phyloP scores from a whole-genome alignment of 2,888 invertebrate genomes.

The Archaeoteleia sp. region DNA sequence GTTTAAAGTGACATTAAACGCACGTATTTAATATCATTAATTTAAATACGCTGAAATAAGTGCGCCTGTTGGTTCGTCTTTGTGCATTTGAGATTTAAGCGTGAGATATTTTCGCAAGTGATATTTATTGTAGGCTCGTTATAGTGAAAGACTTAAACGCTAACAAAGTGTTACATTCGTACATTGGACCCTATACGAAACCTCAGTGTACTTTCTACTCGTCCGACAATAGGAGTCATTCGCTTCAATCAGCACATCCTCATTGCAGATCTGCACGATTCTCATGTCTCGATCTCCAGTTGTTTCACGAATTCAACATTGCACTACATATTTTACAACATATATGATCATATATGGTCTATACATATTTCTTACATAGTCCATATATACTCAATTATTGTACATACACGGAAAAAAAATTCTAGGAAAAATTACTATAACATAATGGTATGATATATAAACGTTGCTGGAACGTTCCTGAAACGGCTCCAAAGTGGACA shows the following conservation, averaged over 20 bases:
- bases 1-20: slow-evolving; percentile 10
- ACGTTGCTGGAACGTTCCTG: too few species aligned
- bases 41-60: slow-evolving; percentile 14
- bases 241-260: slow-evolving; percentile 73
- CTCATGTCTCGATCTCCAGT: slow-evolving; percentile 66
- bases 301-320: slow-evolving; percentile 64
- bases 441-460: too few species aligned
- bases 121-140: slow-evolving; percentile 53
- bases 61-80: slow-evolving; percentile 12
- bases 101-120: slow-evolving; percentile 51
- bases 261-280: slow-evolving; percentile 68
- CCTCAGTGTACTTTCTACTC: slow-evolving; percentile 57
- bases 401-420: too few species aligned
- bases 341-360: too few species aligned
- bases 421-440: too few species aligned
- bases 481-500: too few species aligned
- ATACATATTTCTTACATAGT: too few species aligned
- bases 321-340: slow-evolving; percentile 24
- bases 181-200: slow-evolving; percentile 52
- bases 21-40: slow-evolving; percentile 21
- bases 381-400: too few species aligned
- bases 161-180: slow-evolving; percentile 49
- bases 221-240: slow-evolving; percentile 69
- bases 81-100: slow-evolving; percentile 35
- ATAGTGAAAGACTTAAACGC: slow-evolving; percentile 50